Evolutionary conservation across 2,113 vertebrate species (phyloP), one percentile per base, ranked within the genome.

Genomic region (Trematocara nigrifrons): DNA sequence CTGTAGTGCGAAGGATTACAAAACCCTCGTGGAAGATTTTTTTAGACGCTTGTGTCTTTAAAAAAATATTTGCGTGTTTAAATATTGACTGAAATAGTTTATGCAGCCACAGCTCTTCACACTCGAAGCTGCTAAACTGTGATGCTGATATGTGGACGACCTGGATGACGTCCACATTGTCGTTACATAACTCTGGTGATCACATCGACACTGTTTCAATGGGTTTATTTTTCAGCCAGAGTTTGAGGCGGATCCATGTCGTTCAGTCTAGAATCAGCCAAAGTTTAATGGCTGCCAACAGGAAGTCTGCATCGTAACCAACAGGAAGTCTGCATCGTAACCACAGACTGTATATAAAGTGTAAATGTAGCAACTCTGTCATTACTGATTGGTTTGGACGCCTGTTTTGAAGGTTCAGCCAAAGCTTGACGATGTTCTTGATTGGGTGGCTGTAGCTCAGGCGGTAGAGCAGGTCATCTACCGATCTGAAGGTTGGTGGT

Each of bases 71-170:
- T 83, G 7, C 9, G 45, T 6, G 42, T 4, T 49, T 2, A 57
- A 4, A 57, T 33, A 56, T 22, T 26, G 3, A 4, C 29, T 18
- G 5, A 59, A 33, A 33, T 59, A 33, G 10, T 57, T 42, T 0
- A 40, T 42, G 33, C 20, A 71, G 5, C 0, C 5, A 16, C 0
- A 3, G 3, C 35, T 45, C 18, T 45, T 69, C 4, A 6, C 38
- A 42, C 64, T 5, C 0, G 38, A 45, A 0, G 35, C n/a, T 9
- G n/a, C 35, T 22, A 7, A 69, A 69, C 38, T 42, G 13, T 69
- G 38, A 42, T 9, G 38, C n/a, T 42, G 35, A 20, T 20, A 3
- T 69, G 42, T 69, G n/a, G 15, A 2, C 26, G 64, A 69, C 64
- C n/a, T 26, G 11, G 12, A 15, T 10, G 64, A 45, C 13, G 38